Base-by-base conservation (phyloP, 2,113 vertebrate species). In the Paraplagusia blochii region DNA sequence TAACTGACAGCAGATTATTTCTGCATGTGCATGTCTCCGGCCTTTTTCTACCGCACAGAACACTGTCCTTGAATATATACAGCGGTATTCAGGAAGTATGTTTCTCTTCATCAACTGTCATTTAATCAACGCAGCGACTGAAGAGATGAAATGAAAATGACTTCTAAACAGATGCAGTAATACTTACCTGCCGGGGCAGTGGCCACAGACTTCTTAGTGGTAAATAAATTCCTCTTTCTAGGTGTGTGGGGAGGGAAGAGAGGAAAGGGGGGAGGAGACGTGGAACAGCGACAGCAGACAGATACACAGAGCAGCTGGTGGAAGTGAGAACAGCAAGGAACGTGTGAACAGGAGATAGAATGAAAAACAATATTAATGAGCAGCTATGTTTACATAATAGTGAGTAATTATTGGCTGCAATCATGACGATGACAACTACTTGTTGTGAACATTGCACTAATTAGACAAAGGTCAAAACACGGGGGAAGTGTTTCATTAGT, bases 371-470 rank as follows among this genome's bases (percentile, higher is more conserved):
- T 50, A 53, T 60, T 66, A 52, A 72, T 56, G 36, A 17, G 36
- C n/a, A 63, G 35, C 15, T 69, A 34, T 63, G 68, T 74, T 80
- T 69, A 80, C 54, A 60, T 45, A 35, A 49, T 62, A 22, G 10
- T 44, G 36, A 53, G 54, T 74, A 63, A 74, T 80, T 69, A 65
- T 50, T 18, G 16, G 16, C 53, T 63, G 44, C 13, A 33, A 45
- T 75, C 47, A 51, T n/a, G 56, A 68, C 36, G 17, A 54, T 35
- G 50, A 72, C 58, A 69, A 46, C 70, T 55, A 72, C 72, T 72
- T 69, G 52, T 53, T 34, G 48, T 47, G 80, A 70, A 80, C 72
- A 60, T 68, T 47, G 18, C 36, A 72, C 8, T 72, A 54, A 69
- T 65, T 19, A 65, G 59, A 66, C 63, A 68, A 75, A 67, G 59